These are phyloP conservation scores for Protaetia brevitarsis DNA, from an alignment of 1,140 invertebrate genomes.

Conservation along the genomic window DNA sequence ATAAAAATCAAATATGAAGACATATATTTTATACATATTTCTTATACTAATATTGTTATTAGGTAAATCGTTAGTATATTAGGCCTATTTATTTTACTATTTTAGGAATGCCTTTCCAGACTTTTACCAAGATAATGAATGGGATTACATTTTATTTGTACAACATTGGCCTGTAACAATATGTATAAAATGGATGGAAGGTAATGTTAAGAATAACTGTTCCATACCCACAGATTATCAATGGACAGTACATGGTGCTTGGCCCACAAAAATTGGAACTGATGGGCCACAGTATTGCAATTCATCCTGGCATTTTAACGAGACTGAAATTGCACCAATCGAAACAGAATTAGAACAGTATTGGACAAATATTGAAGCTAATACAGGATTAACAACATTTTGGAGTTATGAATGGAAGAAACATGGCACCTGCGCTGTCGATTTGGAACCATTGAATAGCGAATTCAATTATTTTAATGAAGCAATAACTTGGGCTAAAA, in stretches of 20 bases:
- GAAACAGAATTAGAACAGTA: slow-evolving; percentile 58
- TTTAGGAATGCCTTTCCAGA: background rate
- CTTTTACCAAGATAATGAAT: slow-evolving; percentile 47
- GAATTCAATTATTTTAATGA: slow-evolving; percentile 72
- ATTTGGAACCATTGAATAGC: slow-evolving; percentile 57
- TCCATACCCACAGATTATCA: slow-evolving; percentile 56
- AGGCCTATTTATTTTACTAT: background rate
- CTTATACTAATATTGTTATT: too few species aligned
- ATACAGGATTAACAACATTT: slow-evolving; percentile 56
- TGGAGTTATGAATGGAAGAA: slow-evolving; percentile 86
- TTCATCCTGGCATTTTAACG: slow-evolving; percentile 61
- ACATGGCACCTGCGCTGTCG: slow-evolving; percentile 76
- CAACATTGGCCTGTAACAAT: slow-evolving; percentile 77
- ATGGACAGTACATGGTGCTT: slow-evolving; percentile 81
- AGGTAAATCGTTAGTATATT: too few species aligned
- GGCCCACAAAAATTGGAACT: slow-evolving; percentile 70
- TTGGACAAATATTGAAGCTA: slow-evolving; percentile 73
- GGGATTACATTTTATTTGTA: slow-evolving; percentile 76
- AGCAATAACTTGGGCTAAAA: slow-evolving; percentile 61
- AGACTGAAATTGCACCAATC: slow-evolving; percentile 52
- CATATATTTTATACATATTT: too few species aligned
- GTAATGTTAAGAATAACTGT: slow-evolving; percentile 58
- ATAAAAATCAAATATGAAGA: too few species aligned
- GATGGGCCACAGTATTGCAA: slow-evolving; percentile 69
- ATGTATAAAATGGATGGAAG: slow-evolving; percentile 68